Base-by-base conservation (phyloP, 2,888 invertebrate species). In the Luperina testacea region DNA sequence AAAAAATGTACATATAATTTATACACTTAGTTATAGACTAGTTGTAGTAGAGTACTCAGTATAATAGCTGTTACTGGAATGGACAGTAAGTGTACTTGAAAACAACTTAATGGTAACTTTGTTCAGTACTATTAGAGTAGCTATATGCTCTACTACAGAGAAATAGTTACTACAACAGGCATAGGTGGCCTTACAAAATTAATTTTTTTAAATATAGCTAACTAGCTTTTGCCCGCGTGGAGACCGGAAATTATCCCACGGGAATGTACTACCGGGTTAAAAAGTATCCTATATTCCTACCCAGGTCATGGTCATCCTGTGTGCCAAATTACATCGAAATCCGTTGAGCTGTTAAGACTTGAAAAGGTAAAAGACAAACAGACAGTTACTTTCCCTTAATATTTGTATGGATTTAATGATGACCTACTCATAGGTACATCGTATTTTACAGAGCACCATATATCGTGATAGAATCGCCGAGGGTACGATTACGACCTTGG, bases 401-500 rank as follows among this genome's bases (percentile, higher is more conserved):
- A 32, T 51, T 24, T 51, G 24, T 64, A 38, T 38, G 51, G 51
- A 53, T 51, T 80, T 17, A 65, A 51, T 45, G 15, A 15, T 13
- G 13, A 20, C 11, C 11, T n/a, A 9, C 4, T n/a, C 11, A 42
- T 11, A 5, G 38, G 5, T 38, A 51, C 57, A 63, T 68, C 24
- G 6, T 69, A 42, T 57, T 72, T 72, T 27, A 51, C 15, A 51
- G 24, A 71, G 20, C 38, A 63, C 15, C 15, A 17, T 42, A 64
- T 42, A 63, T 82, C 42, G 72, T 63, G 42, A 59, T 76, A 70
- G 45, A 13, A 61, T 71, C 59, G 27, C 20, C 51, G 63, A 78
- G 68, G 78, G 68, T 79, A 78, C 72, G 53, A 73, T 32, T 20
- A 32, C 76, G 74, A 81, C 87, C 88, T 83, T 85, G 75, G 13